Base-by-base conservation (phyloP, 2,888 invertebrate genomes). In the Eupelmus urozonus region DNA sequence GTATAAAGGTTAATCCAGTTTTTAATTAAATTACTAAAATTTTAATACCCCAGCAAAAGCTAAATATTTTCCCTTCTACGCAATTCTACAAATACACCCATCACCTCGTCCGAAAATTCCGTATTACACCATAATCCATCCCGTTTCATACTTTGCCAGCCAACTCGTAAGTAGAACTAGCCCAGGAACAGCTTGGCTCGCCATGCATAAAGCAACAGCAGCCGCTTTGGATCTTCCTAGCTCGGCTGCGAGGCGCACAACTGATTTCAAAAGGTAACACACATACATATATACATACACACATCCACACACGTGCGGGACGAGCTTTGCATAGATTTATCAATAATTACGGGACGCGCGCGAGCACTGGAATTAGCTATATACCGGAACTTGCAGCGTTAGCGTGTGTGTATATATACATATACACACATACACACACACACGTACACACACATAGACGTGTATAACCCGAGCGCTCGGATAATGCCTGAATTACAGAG, bases 311-410 rank as follows among this genome's bases (percentile, higher is more conserved):
- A 27, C 20, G 25, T 7, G n/a, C 4, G 27, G 60, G 40, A 55
- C 29, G 55, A 67, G 79, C 79, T 75, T 75, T 55, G 72, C 69
- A 51, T 57, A 73, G 76, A 76, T 79, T 76, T 79, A 79, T 79
- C 67, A 76, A 79, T 79, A 79, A 76, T 76, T 79, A 79, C 76
- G 74, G 63, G 29, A 57, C 63, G 55, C 57, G 18, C 51, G 42
- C 40, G 53, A 1, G 27, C 45, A 0, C 23, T 42, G 62, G 42
- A 76, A 76, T 67, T 60, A 75, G 34, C 60, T 62, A n/a, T 59
- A 51, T 13, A 51, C 49, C 18, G 2, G 25, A 34, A 34, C 34
- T 34, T 34, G 34, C 34, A 34, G 16, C 2, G 9, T 49, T 2
- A n/a, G 16, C 11, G 20, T 53, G 11, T 18, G 20, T 20, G 11